Evolutionary conservation across 2,113 vertebrate genomes (phyloP), one percentile per base, ranked within the genome.

Genomic region (Thomomys bottae): DNA sequence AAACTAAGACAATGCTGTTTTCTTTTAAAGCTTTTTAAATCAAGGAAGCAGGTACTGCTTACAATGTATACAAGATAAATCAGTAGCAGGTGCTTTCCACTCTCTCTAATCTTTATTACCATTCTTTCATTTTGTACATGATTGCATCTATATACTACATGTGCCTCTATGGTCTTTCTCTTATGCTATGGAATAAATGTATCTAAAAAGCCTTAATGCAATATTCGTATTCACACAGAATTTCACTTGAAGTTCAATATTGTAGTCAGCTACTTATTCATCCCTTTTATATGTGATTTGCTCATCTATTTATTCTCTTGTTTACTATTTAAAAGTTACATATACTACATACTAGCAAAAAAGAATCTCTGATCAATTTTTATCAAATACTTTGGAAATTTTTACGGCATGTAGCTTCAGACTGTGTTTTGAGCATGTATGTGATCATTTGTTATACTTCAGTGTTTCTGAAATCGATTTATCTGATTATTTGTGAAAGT

Each of bases 401-500:
- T 92, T 18, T 40, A 91, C 87, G 84, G 32, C 36, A 34, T 45
- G 2, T 45, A 86, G 54, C 24, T 94, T 92, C 89, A 11, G 64
- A 18, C 28, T 79, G 9, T 7, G 38, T 87, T 96, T 87, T 81
- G 28, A 76, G 89, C 28, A 73, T 71, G 21, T 26, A 20, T 84
- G 81, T 66, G 34, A 63, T 88, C 36, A 36, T 80, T 94, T 77
- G 40, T 91, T 54, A 88, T 26, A 10, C 85, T 73, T 83, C 38
- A 84, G 14, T 73, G 18, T 82, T 90, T 88, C 40, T 76, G 26
- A 88, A 92, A 87, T 82, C 36, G 11, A 96, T 71, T 42, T 96
- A 91, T 26, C 93, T 90, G 75, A 77, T 94, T 92, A 84, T 94
- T 93, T 63, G 6, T 96, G 67, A 78, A 94, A 89, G 66, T 71